These are phyloP conservation scores for Saccostrea glomerata DNA, from an alignment of 1,140 invertebrate genomes.

Conservation along the genomic window DNA sequence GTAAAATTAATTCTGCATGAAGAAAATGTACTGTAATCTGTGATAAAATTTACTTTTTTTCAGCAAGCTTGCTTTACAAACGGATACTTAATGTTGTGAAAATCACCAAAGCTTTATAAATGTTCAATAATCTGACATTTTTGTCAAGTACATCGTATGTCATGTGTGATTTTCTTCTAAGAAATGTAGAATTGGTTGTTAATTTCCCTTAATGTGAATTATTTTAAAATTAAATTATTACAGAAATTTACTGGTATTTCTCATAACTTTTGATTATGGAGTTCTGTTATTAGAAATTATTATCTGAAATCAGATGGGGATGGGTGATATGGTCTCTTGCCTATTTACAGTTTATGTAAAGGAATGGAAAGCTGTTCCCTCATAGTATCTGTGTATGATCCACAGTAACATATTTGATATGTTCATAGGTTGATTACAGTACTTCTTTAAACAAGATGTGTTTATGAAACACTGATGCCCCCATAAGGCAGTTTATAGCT, in stretches of 20 bases:
- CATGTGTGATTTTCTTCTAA: background rate
- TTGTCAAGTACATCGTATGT: background rate
- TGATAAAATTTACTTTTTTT: background rate
- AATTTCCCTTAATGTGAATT: constrained; percentile 16
- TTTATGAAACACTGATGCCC: no score
- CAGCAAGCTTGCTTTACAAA: background rate
- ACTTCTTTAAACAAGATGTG: no score
- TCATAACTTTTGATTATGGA: background rate
- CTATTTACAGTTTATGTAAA: no score
- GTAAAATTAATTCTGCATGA: background rate
- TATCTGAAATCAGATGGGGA: no score
- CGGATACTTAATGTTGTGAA: background rate
- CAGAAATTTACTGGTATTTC: background rate
- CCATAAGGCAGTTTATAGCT: no score
- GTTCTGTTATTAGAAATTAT: no score
- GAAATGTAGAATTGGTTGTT: constrained; percentile 24
- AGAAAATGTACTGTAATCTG: background rate
- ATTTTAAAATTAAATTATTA: constrained; percentile 19
- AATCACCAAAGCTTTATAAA: constrained; percentile 17
- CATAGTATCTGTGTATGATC: no score
- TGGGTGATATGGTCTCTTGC: no score
- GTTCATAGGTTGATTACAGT: no score
- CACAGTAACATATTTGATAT: no score
- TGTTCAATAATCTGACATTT: background rate
- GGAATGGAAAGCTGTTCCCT: no score